Evolutionary conservation across 2,888 invertebrate genomes (phyloP), one percentile per base, ranked within the genome.

Genomic region (Aleiodes alternator): DNA sequence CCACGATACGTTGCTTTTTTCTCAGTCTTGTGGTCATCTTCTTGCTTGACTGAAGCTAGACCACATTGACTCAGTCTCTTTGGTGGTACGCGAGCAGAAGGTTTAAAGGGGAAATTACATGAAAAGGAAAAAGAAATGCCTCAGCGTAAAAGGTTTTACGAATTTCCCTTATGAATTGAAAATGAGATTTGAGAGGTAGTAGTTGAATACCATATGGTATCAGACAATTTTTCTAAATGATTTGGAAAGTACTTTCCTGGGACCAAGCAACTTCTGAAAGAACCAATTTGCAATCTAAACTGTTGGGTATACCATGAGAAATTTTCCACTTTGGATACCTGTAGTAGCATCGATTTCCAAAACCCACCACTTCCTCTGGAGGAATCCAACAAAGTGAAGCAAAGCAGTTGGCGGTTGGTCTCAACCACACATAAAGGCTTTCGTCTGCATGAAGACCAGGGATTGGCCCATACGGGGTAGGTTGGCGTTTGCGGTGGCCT

Each of bases 391-490:
- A 51, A 43, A 43, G 43, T 43, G 43, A 43, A 8, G 43, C 43
- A 43, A 43, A 80, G 81, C 79, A 80, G 76, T 76, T 83, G 81
- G 84, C 81, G 82, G 83, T 84, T 82, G 82, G 82, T 77, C 78
- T 72, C 75, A 70, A 72, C 61, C 51, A 43, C 61, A 51, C 38
- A 34, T 73, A 61, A 38, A 48, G 38, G 14, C 48, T 57, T 74
- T 56, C 29, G 51, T 56, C 61, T 71, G 23, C 79, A 79, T 78
- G 81, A 79, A 82, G 85, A 82, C 77, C 86, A 76, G 80, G 84
- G 87, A 87, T 88, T 88, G 87, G 87, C 86, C 85, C 85, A 61
- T 5, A 61, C 55, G 11, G 43, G 43, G 55, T 57, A 84, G 85
- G 85, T 83, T 83, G 80, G 31, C 31, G 9, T 79, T 80, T 79